Percentiles rank a stretch among this genome's conserved stretches.
These are phyloP conservation scores for Chascanopsetta lugubris DNA, from an alignment of 2,113 vertebrate species.

Conservation along the genomic window DNA sequence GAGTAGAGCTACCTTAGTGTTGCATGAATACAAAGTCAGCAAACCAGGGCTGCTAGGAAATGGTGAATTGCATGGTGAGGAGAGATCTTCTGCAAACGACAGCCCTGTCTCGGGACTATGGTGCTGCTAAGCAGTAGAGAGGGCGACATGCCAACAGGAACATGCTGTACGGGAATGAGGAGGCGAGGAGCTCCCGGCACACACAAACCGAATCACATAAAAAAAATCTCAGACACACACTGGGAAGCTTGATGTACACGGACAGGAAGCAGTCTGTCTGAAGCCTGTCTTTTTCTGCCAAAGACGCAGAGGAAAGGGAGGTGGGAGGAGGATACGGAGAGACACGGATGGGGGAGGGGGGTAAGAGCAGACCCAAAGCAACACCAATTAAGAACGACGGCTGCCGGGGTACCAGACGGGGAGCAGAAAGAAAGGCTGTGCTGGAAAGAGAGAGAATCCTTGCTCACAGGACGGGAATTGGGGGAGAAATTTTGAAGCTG, in stretches of 20 bases:
- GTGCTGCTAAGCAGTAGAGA: constrained; percentile 18
- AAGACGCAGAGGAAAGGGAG: constrained; percentile 40
- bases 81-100: constrained; percentile 13
- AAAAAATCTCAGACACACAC: constrained; percentile 33
- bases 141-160: constrained; percentile 32
- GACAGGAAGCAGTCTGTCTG: constrained; percentile 51
- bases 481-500: constrained; percentile 18
- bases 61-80: constrained; percentile 8
- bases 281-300: constrained; percentile 62
- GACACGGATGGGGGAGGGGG: constrained; percentile 17
- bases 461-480: constrained; percentile 1
- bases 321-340: constrained; percentile 27
- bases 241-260: constrained; percentile 39
- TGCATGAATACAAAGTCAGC: constrained; percentile 1
- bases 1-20: not conserved
- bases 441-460: constrained; percentile 41
- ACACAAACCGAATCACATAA: constrained; percentile 18
- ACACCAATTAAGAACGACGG: constrained; percentile 75
- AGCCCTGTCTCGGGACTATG: constrained; percentile 20
- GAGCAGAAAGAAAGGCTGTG: constrained; percentile 28
- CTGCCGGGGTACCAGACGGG: constrained; percentile 60
- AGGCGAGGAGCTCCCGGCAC: constrained; percentile 30
- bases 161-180: constrained; percentile 46
- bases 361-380: constrained; percentile 64
- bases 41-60: constrained; percentile 6